A percentile compares a stretch with the other conserved stretches of the same genome.
Conservation (phyloP, 2,797 vertebrate species). For the Psittacula derbiana region DNA sequence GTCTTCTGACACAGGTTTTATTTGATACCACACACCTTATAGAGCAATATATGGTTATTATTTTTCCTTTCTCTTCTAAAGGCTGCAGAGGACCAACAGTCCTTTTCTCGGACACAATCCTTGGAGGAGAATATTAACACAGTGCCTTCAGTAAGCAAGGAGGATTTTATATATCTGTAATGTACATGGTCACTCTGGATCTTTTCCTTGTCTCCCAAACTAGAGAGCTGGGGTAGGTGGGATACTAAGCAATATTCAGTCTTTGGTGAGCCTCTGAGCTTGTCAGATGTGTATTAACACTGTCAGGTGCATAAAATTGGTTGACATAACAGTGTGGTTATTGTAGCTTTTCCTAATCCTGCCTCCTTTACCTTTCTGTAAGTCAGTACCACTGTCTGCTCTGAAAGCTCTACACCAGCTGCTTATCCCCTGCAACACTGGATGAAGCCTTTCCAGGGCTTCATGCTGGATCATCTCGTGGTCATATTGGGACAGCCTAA, state of each 20-base stretch:
- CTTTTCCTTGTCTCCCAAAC: not conserved
- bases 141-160: not conserved
- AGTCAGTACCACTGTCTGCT: not conserved
- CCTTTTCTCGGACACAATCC: not conserved
- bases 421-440: not conserved
- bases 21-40: not conserved
- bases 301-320: not conserved
- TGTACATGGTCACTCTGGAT: not conserved
- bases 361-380: not conserved
- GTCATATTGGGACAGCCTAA: not conserved
- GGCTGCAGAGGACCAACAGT: not conserved
- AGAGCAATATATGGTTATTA: not conserved
- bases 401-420: not conserved
- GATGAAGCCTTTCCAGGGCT: not conserved
- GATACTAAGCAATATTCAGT: not conserved
- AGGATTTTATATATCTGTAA: not conserved
- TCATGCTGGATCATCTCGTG: not conserved
- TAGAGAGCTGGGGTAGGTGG: not conserved
- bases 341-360: not conserved
- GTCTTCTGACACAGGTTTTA: not conserved
- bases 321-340: not conserved
- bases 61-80: not conserved
- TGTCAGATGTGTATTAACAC: not conserved
- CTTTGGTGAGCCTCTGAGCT: not conserved
- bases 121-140: not conserved